Evolutionary conservation across 2,797 vertebrate species (phyloP).

Genomic region (Sebastes nivosus): DNA sequence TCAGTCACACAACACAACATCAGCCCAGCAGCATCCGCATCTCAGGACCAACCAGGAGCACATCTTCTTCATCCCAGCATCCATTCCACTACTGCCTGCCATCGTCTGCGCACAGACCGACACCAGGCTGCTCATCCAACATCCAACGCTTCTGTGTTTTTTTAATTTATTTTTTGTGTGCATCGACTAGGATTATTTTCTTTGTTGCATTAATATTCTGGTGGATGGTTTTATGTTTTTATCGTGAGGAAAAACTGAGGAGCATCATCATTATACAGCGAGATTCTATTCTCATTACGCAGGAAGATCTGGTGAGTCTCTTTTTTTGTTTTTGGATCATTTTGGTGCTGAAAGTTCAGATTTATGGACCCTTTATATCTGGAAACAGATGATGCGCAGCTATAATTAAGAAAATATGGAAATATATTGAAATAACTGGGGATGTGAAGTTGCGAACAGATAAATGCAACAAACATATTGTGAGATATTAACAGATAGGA

Average conservation of each 20-base stretch:
- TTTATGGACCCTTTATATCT: background rate
- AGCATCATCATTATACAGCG: constrained; percentile 58
- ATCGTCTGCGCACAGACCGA: constrained; percentile 63
- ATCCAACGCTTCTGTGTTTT: constrained; percentile 15
- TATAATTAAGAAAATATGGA: accelerated
- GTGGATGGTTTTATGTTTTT: constrained; percentile 63
- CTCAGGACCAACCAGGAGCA: constrained; percentile 76
- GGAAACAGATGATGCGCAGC: constrained; percentile 15
- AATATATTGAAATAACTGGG: accelerated
- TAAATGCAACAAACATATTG: background rate
- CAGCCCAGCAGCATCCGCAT: constrained; percentile 78
- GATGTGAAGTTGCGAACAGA: background rate
- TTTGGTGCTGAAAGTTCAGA: background rate
- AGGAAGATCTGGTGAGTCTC: constrained; percentile 72
- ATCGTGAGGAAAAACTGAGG: constrained; percentile 48
- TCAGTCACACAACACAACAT: constrained; percentile 65
- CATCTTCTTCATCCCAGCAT: constrained; percentile 79
- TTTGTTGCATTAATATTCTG: constrained; percentile 33
- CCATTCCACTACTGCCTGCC: constrained; percentile 73
- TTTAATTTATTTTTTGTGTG: background rate
- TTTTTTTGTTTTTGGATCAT: background rate
- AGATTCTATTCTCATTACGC: constrained; percentile 28
- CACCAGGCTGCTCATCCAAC: constrained; percentile 50
- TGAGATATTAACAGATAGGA: background rate
- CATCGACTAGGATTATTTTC: constrained; percentile 53